Percentiles rank a stretch among this genome's conserved stretches.
These are phyloP conservation scores for Anthopleura xanthogrammica DNA, from an alignment of 92 coral and sea anemone species.

Conservation along the genomic window DNA sequence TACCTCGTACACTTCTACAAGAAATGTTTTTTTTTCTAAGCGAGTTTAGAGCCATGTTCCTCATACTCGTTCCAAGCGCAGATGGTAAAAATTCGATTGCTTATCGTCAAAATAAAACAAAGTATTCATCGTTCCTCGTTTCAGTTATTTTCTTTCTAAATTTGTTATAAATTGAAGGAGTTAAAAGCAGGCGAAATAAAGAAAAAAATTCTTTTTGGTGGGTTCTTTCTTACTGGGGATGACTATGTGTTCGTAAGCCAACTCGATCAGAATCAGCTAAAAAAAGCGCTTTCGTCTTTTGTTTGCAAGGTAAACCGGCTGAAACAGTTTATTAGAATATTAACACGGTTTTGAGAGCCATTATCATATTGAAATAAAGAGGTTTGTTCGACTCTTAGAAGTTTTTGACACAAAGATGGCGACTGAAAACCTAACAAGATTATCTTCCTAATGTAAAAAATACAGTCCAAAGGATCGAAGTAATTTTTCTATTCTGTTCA, in stretches of 20 bases:
- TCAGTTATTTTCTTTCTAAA: not conserved
- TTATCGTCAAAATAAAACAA: not conserved
- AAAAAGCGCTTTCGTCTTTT: not conserved
- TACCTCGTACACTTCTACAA: too few species aligned
- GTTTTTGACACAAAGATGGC: slow-evolving; percentile 6
- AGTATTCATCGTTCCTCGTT: not conserved
- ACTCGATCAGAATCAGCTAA: not conserved
- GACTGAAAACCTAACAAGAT: not conserved
- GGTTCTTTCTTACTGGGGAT: not conserved
- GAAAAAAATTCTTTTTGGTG: not conserved
- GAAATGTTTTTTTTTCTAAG: not conserved
- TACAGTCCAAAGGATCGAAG: not conserved
- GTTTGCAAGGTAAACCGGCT: too few species aligned
- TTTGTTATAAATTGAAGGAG: not conserved
- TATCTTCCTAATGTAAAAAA: not conserved
- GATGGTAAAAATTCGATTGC: not conserved
- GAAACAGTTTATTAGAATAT: not conserved
- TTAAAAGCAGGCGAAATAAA: not conserved
- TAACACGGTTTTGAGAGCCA: not conserved
- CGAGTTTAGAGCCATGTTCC: too few species aligned
- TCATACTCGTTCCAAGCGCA: not conserved
- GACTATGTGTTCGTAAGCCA: too few species aligned
- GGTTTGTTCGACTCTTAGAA: not conserved
- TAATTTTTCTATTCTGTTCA: not conserved
- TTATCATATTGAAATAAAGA: not conserved